Percentiles rank a stretch among this genome's conserved stretches.
Conservation (phyloP, 2,888 invertebrate genomes). For the Microctonus hyperodae region DNA sequence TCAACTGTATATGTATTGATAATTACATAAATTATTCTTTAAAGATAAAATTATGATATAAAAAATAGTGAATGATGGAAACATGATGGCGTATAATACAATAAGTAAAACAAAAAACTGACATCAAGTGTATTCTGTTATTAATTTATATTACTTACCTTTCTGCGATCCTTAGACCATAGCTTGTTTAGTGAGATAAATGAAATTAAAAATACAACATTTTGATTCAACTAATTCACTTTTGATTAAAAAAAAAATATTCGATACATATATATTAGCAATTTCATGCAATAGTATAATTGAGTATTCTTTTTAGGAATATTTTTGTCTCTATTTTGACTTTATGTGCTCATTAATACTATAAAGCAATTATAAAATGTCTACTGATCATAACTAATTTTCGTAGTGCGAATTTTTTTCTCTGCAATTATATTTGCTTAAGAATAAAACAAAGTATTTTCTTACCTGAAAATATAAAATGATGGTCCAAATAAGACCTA, state of each 20-base stretch:
- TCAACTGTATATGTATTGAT: neutral
- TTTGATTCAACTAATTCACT: slow-evolving; percentile 12
- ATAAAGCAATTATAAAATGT: no score
- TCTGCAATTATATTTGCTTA: no score
- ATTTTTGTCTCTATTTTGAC: no score
- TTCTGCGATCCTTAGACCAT: slow-evolving; percentile 62
- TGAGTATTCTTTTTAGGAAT: no score
- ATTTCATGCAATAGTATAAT: slow-evolving; percentile 21
- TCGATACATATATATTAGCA: neutral
- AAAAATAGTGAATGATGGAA: no score
- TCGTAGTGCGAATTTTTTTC: no score
- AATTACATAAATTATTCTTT: slow-evolving; percentile 23
- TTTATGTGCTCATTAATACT: no score
- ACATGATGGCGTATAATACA: no score
- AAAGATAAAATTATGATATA: no score
- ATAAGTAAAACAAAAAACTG: no score
- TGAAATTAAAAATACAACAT: slow-evolving; percentile 53
- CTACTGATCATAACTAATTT: no score
- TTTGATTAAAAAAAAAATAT: slow-evolving; percentile 8
- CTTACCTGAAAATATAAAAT: slow-evolving; percentile 98
- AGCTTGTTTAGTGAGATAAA: slow-evolving; percentile 62
- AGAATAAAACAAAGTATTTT: no score
- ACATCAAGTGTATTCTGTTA: neutral
- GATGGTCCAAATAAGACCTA: slow-evolving; percentile 98
- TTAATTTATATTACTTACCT: slow-evolving; percentile 55